Evolutionary conservation across 1,140 invertebrate species (phyloP), one percentile per base, ranked within the genome.

Genomic region (Kradibia gibbosae): DNA sequence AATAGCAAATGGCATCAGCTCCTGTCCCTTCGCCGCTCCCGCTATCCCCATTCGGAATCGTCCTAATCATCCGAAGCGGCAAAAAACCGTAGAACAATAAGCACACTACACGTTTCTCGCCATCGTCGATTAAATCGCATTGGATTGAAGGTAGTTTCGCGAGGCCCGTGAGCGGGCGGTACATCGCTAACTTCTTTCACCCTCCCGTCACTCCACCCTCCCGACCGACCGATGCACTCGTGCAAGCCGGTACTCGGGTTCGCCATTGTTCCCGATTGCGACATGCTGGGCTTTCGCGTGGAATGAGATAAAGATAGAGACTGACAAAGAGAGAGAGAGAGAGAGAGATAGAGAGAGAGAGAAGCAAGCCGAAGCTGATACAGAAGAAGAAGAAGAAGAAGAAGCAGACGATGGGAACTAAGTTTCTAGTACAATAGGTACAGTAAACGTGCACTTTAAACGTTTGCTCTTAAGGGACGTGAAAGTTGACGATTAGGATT

Each of bases 111-210:
- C n/a, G n/a, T n/a, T n/a, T 76, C 75, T 76, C 73, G 73, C 34
- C 73, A 13, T 45, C 39, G 36, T 28, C 71, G 78, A 80, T 80
- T 74, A 74, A 65, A 80, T 80, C 78, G 31, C 78, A 53, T 74
- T 74, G 78, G 65, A 80, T 80, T 80, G 74, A 55, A 80, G 78
- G 73, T 71, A 74, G 71, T 80, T 80, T 80, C 34, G 71, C 78
- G 71, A 74, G 70, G 25, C 36, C 39, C 74, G 39, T 17, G 57
- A 77, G 42, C 60, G 4, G 10, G 13, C 50, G 15, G 15, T 20
- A 45, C 42, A 7, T 48, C 45, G 8, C 45, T 48, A 17, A 17
- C 45, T 17, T 53, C 50, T 53, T 22, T 20, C 50, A 22, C 50
- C 50, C 20, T 22, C 50, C 5, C 22, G 3, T 20, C 42, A 45